Evolutionary conservation across 2,113 vertebrate species (phyloP).

Genomic region (Symphodus melops): DNA sequence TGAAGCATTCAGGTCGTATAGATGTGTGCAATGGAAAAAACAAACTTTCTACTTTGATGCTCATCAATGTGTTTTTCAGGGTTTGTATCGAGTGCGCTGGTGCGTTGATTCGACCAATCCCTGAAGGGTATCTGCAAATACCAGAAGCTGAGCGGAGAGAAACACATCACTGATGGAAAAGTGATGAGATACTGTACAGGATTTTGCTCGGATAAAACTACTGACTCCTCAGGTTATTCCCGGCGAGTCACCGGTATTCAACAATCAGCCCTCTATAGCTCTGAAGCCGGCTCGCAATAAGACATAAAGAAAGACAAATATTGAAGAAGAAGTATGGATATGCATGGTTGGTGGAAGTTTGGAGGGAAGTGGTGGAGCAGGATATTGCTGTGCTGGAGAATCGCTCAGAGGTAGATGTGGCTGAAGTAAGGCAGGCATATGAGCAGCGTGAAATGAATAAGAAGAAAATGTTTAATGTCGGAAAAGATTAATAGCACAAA

Average conservation of each 20-base stretch:
- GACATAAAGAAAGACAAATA: not conserved
- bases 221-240: not conserved
- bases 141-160: conserved; percentile 21
- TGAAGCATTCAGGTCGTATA: not conserved
- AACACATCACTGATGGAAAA: conserved; percentile 16
- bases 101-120: conserved; percentile 28
- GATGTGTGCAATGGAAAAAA: not conserved
- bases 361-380: no score
- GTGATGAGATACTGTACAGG: conserved; percentile 6
- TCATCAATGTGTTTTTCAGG: not conserved
- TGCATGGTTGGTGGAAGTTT: not conserved
- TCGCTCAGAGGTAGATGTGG: no score
- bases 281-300: not conserved
- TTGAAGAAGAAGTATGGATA: no score
- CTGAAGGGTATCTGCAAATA: conserved; percentile 36
- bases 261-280: not conserved
- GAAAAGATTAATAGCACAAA: no score
- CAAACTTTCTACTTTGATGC: not conserved
- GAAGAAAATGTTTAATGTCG: no score
- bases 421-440: no score
- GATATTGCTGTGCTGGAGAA: no score
- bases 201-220: conserved; percentile 26
- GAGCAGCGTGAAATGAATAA: no score
- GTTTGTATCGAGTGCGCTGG: not conserved
- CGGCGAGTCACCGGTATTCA: not conserved